A percentile compares a stretch with the other conserved stretches of the same genome.
Conservation (phyloP, 2,888 invertebrate species). For the Mythimna pallens region DNA sequence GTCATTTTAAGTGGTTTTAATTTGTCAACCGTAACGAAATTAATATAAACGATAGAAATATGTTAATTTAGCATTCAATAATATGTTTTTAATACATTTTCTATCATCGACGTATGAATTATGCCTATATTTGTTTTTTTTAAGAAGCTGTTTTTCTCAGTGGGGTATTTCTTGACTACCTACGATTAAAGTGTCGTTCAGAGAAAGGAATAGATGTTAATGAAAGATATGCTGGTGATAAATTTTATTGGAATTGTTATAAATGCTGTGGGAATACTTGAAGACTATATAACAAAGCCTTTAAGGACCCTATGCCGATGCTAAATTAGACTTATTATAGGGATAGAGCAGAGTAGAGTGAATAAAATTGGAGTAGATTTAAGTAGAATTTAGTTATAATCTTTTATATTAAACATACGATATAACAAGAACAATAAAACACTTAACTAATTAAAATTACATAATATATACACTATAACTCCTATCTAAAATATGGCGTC, state of each 20-base stretch:
- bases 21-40: conserved; percentile 85
- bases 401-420: too few relatives aligned
- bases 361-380: too few relatives aligned
- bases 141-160: conserved; percentile 63
- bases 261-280: conserved; percentile 26
- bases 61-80: conserved; percentile 74
- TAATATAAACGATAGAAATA: conserved; percentile 76
- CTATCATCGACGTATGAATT: conserved; percentile 64
- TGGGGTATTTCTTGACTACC: conserved; percentile 55
- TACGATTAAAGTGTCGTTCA: conserved; percentile 53
- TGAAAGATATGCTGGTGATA: conserved; percentile 47
- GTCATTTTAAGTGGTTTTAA: conserved; percentile 78
- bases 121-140: conserved; percentile 58
- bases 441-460: too few relatives aligned
- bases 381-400: too few relatives aligned
- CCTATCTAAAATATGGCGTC: too few relatives aligned
- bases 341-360: background rate
- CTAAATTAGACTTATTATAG: background rate
- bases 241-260: conserved; percentile 44
- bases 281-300: conserved; percentile 2
- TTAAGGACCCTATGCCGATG: background rate
- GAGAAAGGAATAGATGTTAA: conserved; percentile 34
- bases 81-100: conserved; percentile 60
- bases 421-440: too few relatives aligned
- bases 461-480: too few relatives aligned